These are phyloP conservation scores for Ranitomeya variabilis DNA, from an alignment of 2,113 vertebrate genomes.

Conservation along the genomic window DNA sequence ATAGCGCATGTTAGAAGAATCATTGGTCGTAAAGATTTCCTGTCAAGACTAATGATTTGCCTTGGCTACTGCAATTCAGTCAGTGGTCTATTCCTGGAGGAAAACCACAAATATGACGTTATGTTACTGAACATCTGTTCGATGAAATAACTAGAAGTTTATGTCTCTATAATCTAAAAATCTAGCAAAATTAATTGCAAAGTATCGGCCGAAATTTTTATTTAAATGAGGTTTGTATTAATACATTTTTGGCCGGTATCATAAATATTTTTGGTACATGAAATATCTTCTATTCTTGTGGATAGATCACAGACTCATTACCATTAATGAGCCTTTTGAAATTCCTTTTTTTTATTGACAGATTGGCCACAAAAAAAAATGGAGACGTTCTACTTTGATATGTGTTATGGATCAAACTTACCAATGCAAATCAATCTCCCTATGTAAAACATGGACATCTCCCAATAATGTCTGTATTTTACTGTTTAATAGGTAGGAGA, in stretches of 20 bases:
- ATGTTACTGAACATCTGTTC: slow-evolving; percentile 49
- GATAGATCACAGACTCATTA: no score
- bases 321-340: no score
- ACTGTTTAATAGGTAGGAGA: no score
- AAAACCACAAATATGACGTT: slow-evolving; percentile 24
- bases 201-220: neutral
- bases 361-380: no score
- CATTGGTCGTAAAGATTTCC: slow-evolving; percentile 39
- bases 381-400: no score
- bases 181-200: neutral
- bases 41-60: slow-evolving; percentile 48
- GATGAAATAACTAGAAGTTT: slow-evolving; percentile 13
- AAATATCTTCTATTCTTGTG: no score
- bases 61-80: slow-evolving; percentile 28
- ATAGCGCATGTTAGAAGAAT: slow-evolving; percentile 40
- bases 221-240: neutral
- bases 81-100: slow-evolving; percentile 37
- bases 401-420: no score
- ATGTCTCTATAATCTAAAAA: neutral
- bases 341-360: no score
- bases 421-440: no score
- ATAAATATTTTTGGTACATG: no score
- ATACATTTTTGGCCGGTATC: neutral
- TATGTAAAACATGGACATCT: no score
- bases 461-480: no score